Evolutionary conservation across 2,888 invertebrate species (phyloP), one percentile per base, ranked within the genome.

Genomic region (Pheosia gnoma): DNA sequence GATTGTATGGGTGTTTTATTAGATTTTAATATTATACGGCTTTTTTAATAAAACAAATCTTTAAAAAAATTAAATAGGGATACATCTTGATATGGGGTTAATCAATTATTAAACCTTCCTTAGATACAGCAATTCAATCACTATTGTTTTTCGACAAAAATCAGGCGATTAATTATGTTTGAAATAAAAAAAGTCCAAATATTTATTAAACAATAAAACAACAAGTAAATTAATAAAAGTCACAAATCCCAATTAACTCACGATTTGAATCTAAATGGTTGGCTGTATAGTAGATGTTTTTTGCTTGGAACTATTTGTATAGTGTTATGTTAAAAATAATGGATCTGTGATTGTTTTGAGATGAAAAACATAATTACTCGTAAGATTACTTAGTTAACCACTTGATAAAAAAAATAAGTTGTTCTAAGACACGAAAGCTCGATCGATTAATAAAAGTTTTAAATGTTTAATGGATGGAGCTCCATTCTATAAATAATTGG

Each of bases 251-350:
- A 0, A 8, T 4, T 61, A 70, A 64, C 58, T 36, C 71, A 75
- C 74, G 81, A 80, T 60, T 72, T 72, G 75, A 80, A 83, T 84
- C 85, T 90, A 86, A 82, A 76, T 86, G 84, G 87, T 86, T 89
- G 88, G 87, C 89, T 91, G 90, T 90, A 90, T 82, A 88, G 89
- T 91, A 90, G 89, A 83, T 87, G 85, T 89, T 85, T 87, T 25
- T 85, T 85, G 90, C 90, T 91, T 90, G 85, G 84, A 78, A 72
- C 75, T 82, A 77, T 82, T 80, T 87, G 86, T 89, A 86, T 88
- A 85, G 85, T 83, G 75, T 79, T 84, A 25, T 81, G 77, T 72
- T 71, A 79, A 79, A 67, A 53, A 63, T 64, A 66, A 70, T 65
- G 63, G 62, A 69, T 64, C 63, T 72, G 74, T 66, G 62, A 25